These are phyloP conservation scores for Gastrophysa polygoni DNA, from an alignment of 2,888 invertebrate species.

Conservation along the genomic window DNA sequence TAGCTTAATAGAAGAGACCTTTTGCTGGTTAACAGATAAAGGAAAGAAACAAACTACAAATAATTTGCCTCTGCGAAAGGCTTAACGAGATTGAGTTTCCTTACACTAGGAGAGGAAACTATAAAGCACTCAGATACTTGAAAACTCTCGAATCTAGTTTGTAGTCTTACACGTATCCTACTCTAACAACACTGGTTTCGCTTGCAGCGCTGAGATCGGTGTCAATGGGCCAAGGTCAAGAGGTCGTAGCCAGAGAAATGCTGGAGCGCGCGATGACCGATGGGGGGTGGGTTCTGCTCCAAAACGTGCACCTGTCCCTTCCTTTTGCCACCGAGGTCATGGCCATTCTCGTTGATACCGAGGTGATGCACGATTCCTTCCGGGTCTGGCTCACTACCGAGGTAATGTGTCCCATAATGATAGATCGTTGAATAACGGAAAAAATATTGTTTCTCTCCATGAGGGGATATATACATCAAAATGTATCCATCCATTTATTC, in stretches of 20 bases:
- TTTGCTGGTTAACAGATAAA: too few species aligned
- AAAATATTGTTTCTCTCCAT: too few species aligned
- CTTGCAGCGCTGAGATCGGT: slow-evolving; percentile 76
- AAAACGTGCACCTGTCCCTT: slow-evolving; percentile 95
- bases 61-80: too few species aligned
- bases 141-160: too few species aligned
- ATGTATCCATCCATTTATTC: too few species aligned
- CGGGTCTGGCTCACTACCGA: slow-evolving; percentile 92
- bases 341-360: slow-evolving; percentile 85
- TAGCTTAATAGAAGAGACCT: too few species aligned
- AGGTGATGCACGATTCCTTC: slow-evolving; percentile 81
- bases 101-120: too few species aligned
- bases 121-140: too few species aligned
- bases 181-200: neutral
- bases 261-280: slow-evolving; percentile 55
- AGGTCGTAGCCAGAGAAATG: slow-evolving; percentile 60
- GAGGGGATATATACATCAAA: too few species aligned
- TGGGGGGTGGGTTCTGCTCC: slow-evolving; percentile 93
- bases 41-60: too few species aligned
- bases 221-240: slow-evolving; percentile 98
- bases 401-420: slow-evolving; percentile 31
- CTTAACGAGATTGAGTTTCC: too few species aligned
- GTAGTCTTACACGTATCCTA: neutral
- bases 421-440: too few species aligned
- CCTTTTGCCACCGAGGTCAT: slow-evolving; percentile 93